Base-by-base conservation (phyloP, 2,113 vertebrate species). In the Ptychochromis oligacanthus region DNA sequence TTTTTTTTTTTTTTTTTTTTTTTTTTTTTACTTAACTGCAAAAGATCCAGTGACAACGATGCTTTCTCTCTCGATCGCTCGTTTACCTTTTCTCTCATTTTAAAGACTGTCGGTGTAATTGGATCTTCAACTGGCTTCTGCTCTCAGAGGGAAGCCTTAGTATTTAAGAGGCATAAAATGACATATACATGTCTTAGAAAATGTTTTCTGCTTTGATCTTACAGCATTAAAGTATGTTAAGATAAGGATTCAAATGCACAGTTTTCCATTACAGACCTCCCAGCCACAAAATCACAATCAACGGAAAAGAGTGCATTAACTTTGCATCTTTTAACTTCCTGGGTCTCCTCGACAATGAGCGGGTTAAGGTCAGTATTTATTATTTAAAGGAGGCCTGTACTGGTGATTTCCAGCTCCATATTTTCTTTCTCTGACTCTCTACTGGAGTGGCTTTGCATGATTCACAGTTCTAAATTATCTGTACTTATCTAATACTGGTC, bases 251-350 rank as follows among this genome's bases (percentile, higher is more conserved):
- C 75, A 87, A 86, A 83, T 12, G 13, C 77, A 3, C 5, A 20
- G 54, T 77, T 87, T 86, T 79, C 5, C 11, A 83, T 94, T 94
- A 7, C 94, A 99, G 98, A 20, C 97, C 97, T 89, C 97, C 97
- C 24, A 97, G 95, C 85, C 97, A 99, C 92, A 97, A 94, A 87
- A 97, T 99, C 80, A 95, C 95, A 57, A 97, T 99, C 79, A 98
- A 99, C 91, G 97, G 97, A 38, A 98, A 97, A 87, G 94, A 98
- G 89, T 99, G 98, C 87, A 87, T 97, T 75, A 99, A 99, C 91
- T 99, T 99, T 75, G 97, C 98, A 49, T 99, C 98, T 0, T 99
- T 99, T 94, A 99, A 99, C 93, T 99, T 99, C 91, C 94, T 99
- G 92, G 98, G 98, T 74, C 96, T 99, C 85, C 82, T 99, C 12